A percentile compares a stretch with the other conserved stretches of the same genome.
phyloP scores from a whole-genome alignment of 2,797 vertebrate genomes.

The Ceyx erithaca region DNA sequence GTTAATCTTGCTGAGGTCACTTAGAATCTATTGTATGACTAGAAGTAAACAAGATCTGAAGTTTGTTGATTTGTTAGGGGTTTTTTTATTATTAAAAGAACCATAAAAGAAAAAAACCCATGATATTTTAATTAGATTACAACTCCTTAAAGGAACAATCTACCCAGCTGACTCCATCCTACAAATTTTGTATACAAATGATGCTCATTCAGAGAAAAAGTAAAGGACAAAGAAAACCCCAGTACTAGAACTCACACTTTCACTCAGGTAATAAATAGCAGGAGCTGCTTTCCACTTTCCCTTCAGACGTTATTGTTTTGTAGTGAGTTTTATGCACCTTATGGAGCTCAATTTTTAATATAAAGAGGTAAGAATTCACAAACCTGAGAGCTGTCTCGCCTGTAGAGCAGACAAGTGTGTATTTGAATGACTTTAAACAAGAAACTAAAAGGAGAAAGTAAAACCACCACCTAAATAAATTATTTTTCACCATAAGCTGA shows the following conservation, averaged over 20 bases:
- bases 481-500: background rate
- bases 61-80: background rate
- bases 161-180: background rate
- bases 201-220: background rate
- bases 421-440: constrained; percentile 22
- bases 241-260: background rate
- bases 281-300: background rate
- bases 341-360: background rate
- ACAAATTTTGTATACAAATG: background rate
- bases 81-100: too few relatives aligned
- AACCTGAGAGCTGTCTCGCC: background rate
- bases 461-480: constrained; percentile 2
- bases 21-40: background rate
- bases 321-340: background rate
- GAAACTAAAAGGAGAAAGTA: constrained; percentile 4
- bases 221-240: background rate
- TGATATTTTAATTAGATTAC: background rate
- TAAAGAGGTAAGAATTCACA: background rate
- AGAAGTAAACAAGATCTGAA: background rate
- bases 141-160: background rate
- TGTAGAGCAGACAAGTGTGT: background rate
- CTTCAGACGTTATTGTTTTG: background rate
- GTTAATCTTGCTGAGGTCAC: background rate
- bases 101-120: background rate
- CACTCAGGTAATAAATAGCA: background rate